Evolutionary conservation across 2,797 vertebrate species (phyloP).

Genomic region (Myoxocephalus aenaeus): DNA sequence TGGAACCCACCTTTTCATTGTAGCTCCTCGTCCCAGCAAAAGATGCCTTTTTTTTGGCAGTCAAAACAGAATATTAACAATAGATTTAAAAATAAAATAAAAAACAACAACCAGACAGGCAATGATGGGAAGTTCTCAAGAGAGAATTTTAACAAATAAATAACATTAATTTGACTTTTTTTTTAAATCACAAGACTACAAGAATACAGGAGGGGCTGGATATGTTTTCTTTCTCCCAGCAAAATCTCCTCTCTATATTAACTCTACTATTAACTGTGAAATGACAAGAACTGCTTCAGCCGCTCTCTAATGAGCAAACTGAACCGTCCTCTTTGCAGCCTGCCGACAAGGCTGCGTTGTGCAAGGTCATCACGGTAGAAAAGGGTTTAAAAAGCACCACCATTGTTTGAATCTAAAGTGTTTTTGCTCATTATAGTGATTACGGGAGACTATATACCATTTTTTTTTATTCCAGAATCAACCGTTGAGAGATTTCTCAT

Average conservation of each 20-base stretch:
- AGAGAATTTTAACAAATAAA: slow-evolving; percentile 5
- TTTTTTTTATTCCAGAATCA: background rate
- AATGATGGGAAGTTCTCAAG: background rate
- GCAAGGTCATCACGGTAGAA: background rate
- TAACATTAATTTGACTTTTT: slow-evolving; percentile 6
- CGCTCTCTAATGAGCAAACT: background rate
- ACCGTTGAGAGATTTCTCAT: background rate
- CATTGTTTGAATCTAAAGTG: background rate
- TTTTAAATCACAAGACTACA: background rate
- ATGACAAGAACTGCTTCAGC: background rate
- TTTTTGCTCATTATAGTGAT: background rate
- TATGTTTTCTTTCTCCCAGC: background rate
- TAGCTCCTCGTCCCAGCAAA: slow-evolving; percentile 37
- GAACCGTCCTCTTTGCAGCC: background rate
- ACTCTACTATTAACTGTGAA: background rate
- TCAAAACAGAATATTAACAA: slow-evolving; percentile 32
- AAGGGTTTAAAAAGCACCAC: background rate
- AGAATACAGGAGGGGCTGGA: background rate
- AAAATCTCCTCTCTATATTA: background rate
- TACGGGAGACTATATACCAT: background rate
- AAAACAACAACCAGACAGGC: background rate
- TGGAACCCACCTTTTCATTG: slow-evolving; percentile 54
- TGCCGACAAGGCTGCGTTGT: background rate
- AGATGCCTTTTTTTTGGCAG: background rate
- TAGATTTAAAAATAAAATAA: slow-evolving; percentile 12